A percentile compares a stretch with the other conserved stretches of the same genome.
phyloP scores from a whole-genome alignment of 2,888 invertebrate species.

The Xestia sexstrigata region DNA sequence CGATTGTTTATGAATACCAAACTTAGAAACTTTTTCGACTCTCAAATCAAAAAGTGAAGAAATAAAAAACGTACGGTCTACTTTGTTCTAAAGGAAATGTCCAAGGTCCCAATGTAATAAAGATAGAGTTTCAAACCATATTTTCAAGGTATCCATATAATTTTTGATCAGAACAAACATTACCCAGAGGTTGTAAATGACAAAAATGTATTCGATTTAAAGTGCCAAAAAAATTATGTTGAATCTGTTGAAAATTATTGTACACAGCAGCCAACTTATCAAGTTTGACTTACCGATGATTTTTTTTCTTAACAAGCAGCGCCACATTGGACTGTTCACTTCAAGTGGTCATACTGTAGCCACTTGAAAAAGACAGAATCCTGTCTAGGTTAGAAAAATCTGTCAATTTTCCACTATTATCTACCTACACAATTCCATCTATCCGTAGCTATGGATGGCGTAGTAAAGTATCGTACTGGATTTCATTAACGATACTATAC shows the following conservation, averaged over 20 bases:
- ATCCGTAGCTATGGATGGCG: neutral
- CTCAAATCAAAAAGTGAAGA: neutral
- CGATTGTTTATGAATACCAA: neutral
- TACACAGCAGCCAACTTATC: too few relatives aligned
- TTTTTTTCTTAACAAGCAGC: too few relatives aligned
- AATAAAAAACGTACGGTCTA: neutral
- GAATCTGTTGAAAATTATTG: too few relatives aligned
- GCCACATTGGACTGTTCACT: too few relatives aligned
- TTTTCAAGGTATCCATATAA: neutral
- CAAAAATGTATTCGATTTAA: too few relatives aligned
- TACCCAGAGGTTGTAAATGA: too few relatives aligned
- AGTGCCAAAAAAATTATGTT: too few relatives aligned
- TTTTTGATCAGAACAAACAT: too few relatives aligned
- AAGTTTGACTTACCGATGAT: too few relatives aligned
- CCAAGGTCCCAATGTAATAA: neutral
- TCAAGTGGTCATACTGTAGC: neutral
- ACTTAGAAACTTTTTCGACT: neutral
- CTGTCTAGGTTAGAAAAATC: neutral
- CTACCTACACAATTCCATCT: neutral
- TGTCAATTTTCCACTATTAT: neutral
- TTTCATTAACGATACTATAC: constrained; percentile 7
- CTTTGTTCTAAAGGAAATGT: neutral
- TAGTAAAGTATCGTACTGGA: constrained; percentile 5
- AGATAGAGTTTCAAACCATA: neutral
- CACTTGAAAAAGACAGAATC: neutral